Evolutionary conservation across 2,888 invertebrate genomes (phyloP), one percentile per base, ranked within the genome.

Genomic region (Eulithis prunata): DNA sequence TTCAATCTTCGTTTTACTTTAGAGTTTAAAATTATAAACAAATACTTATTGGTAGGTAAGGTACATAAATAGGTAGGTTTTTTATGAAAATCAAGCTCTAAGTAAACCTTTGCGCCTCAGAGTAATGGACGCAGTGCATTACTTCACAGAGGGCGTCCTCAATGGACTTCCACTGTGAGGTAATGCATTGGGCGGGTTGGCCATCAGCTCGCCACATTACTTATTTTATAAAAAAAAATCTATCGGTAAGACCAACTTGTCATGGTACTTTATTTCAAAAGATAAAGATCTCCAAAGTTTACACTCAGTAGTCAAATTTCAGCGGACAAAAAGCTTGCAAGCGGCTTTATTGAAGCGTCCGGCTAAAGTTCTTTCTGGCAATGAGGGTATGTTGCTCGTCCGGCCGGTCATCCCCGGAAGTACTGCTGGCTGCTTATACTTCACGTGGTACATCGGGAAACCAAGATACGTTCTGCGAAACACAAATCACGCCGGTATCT

Each of bases 391-490:
- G 13, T 85, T 88, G 52, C 89, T 87, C 0, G 93, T 93, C 38
- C 94, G 90, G 21, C 94, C 94, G 32, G 89, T 81, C 7, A 85
- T 92, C 41, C 87, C 79, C 0, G 95, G 94, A 46, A 95, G 75
- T n/a, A 94, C 93, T 14, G 86, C 66, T 0, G 95, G 95, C 75
- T 93, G 91, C 77, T 94, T 95, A 78, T 95, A 95, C 71, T 94
- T 93, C 57, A 94, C 93, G 74, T 94, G 94, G 77, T 87, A 93
- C 75, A 85, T 87, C 13, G 95, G 95, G 83, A 89, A 94, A 65
- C 92, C 89, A 59, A 94, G 79, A 74, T 95, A 95, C 0, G 87
- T 87, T 14, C 94, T 95, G 84, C 21, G 68, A 62, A 51, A 60
- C 41, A 63, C 10, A 49, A 49, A 21, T 10, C 5, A 14, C 13